Conservation (phyloP, 2,888 invertebrate genomes). For the Meandrusa payeni region DNA sequence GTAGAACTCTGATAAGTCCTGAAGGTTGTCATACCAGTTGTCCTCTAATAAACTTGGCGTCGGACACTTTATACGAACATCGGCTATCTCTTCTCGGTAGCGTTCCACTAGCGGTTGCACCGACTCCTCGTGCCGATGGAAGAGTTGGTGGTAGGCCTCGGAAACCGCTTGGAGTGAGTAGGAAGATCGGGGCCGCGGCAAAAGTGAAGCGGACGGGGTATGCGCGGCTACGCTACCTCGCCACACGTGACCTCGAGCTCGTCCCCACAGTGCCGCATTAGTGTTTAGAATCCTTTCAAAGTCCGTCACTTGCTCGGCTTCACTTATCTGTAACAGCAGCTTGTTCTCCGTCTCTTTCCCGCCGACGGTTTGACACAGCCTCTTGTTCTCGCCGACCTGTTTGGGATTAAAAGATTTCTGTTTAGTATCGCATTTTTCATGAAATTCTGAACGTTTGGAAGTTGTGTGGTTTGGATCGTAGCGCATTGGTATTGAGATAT, state of each 20-base stretch:
- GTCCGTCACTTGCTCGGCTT: slow-evolving; percentile 82
- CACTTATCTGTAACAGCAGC: slow-evolving; percentile 78
- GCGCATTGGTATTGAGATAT: slow-evolving; percentile 66
- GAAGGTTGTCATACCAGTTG: slow-evolving; percentile 64
- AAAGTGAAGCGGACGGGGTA: slow-evolving; percentile 54
- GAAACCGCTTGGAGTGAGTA: slow-evolving; percentile 70
- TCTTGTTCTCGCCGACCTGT: slow-evolving; percentile 72
- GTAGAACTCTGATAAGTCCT: slow-evolving; percentile 72
- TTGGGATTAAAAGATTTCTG: slow-evolving; percentile 65
- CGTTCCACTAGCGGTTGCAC: slow-evolving; percentile 65
- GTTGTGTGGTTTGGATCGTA: slow-evolving; percentile 59
- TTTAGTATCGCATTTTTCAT: slow-evolving; percentile 54
- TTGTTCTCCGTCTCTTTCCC: slow-evolving; percentile 76
- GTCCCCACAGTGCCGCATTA: slow-evolving; percentile 76
- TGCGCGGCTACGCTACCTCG: slow-evolving; percentile 49
- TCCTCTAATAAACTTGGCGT: slow-evolving; percentile 52
- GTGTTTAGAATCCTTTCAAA: slow-evolving; percentile 83
- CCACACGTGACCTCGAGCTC: slow-evolving; percentile 66
- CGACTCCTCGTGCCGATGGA: slow-evolving; percentile 70
- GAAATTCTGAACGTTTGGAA: slow-evolving; percentile 47
- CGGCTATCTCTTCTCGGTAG: slow-evolving; percentile 49
- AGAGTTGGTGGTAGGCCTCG: slow-evolving; percentile 67
- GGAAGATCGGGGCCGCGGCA: slow-evolving; percentile 45
- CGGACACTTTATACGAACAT: slow-evolving; percentile 38
- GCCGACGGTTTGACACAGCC: slow-evolving; percentile 62